Percentiles rank a stretch among this genome's conserved stretches.
Conservation (phyloP, 2,888 invertebrate genomes). For the Furcula furcula region DNA sequence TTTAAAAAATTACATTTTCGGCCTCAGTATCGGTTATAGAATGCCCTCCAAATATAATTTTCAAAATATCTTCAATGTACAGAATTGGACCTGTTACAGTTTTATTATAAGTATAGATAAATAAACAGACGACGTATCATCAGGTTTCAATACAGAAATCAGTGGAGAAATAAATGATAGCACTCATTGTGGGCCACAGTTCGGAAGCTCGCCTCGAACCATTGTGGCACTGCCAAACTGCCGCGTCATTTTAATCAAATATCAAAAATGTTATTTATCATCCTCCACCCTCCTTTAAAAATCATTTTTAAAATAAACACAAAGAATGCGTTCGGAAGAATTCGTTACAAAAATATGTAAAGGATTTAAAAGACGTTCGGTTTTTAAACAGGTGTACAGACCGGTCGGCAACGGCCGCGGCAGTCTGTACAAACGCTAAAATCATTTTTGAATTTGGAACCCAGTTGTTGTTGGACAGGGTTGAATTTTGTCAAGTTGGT, state of each 20-base stretch:
- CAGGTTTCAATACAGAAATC: constrained; percentile 38
- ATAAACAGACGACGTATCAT: constrained; percentile 21
- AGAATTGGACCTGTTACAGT: constrained; percentile 23
- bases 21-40: no score
- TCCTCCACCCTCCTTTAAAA: constrained; percentile 41
- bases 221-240: constrained; percentile 42
- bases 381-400: constrained; percentile 70
- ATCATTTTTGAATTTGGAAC: constrained; percentile 10
- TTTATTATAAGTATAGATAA: constrained; percentile 18
- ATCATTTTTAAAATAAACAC: constrained; percentile 56
- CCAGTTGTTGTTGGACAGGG: constrained; percentile 1
- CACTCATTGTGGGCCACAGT: constrained; percentile 34
- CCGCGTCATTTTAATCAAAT: constrained; percentile 66
- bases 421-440: no score
- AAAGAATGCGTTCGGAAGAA: constrained; percentile 63
- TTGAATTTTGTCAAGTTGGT: constrained; percentile 11
- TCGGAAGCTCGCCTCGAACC: constrained; percentile 46
- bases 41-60: no score
- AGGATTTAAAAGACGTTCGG: constrained; percentile 57
- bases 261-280: constrained; percentile 55
- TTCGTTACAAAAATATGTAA: constrained; percentile 73
- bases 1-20: no score
- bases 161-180: constrained; percentile 42
- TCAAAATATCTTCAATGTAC: no score
- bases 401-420: constrained; percentile 34